Evolutionary conservation across 2,113 vertebrate species (phyloP).

Genomic region (Patagioenas fasciata): DNA sequence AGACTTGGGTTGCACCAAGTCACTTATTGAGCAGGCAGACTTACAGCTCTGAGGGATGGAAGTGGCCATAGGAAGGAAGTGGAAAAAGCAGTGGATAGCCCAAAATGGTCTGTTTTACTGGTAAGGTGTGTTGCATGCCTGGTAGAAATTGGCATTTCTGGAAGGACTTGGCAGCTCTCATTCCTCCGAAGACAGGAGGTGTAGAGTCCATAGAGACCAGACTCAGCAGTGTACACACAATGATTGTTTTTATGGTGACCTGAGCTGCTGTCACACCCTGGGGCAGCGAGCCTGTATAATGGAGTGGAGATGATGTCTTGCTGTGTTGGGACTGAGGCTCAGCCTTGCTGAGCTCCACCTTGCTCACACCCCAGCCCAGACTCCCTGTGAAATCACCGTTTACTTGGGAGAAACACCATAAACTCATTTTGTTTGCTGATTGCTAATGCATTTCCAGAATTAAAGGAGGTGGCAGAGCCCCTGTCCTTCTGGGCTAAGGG

Average conservation of each 20-base stretch:
- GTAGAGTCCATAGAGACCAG: background rate
- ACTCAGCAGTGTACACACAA: accelerated
- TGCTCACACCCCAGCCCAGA: background rate
- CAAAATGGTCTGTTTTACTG: background rate
- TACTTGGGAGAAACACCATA: background rate
- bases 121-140: background rate
- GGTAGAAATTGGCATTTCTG: background rate
- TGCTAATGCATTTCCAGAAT: background rate
- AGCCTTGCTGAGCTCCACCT: background rate
- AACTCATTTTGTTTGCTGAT: background rate
- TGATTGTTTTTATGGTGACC: background rate
- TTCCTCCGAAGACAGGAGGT: background rate
- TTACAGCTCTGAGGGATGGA: background rate
- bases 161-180: background rate
- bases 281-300: background rate
- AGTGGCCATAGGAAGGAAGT: background rate
- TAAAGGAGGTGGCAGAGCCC: background rate
- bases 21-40: no score
- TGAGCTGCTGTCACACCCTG: background rate
- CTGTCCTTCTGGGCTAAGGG: background rate
- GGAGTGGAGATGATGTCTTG: accelerated
- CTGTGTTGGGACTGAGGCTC: background rate
- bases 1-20: background rate
- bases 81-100: background rate
- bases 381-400: background rate